Base-by-base conservation (phyloP, 2,113 vertebrate species). In the Cryptotis parvus region DNA sequence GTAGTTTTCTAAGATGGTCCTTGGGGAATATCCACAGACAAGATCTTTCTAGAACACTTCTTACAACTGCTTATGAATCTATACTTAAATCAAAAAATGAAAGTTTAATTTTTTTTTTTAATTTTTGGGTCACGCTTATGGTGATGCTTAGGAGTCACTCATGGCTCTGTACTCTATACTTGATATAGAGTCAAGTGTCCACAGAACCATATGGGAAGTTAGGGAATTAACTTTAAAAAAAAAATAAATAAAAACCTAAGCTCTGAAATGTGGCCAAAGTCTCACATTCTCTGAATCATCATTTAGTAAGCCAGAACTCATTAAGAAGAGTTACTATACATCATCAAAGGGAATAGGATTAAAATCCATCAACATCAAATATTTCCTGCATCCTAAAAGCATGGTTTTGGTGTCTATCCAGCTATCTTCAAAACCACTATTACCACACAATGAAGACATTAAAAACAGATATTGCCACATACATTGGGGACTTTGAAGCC, bases 401-500 rank as follows among this genome's bases (percentile, higher is more conserved):
- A 93, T 91, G 81, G 78, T 87, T 92, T 77, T 1, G 14, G 18
- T 43, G 33, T 16, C 76, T 11, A 85, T 73, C 24, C 65, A 84
- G 18, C 20, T 55, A 24, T 78, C 86, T 88, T 87, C 58, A 83
- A 94, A 94, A 85, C 0, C 7, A 10, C 89, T 90, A 92, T 94
- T 76, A 93, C 84, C 79, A 91, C 75, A 94, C 75, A 95, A 94
- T 31, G 39, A 95, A 96, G 91, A 89, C 1, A 93, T 86, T 84
- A 94, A 75, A 94, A 79, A 83, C 52, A 74, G n/a, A 88, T 24
- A 96, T 58, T 88, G 95, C 84, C 89, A 98, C 96, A 65, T 96
- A 98, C 97, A 89, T 11, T 93, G 84, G 92, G 94, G 49, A 96
- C 69, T 93, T 96, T 96, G 90, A 96, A 94, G 78, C 7, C 84